phyloP scores from a whole-genome alignment of 2,113 vertebrate species.

The Ranitomeya imitator region DNA sequence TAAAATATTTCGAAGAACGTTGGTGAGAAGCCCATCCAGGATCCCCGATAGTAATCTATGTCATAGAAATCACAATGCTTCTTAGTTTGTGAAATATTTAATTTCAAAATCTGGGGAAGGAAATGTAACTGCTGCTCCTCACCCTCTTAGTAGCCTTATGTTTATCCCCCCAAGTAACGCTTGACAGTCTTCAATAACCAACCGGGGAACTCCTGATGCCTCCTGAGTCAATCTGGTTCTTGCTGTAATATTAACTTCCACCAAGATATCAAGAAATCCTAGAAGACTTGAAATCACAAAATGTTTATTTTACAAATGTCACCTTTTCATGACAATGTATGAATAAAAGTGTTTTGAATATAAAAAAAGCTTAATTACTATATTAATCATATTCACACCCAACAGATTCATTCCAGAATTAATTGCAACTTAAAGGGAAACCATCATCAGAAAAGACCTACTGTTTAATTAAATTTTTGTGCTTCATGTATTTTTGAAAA shows the following conservation, averaged over 20 bases:
- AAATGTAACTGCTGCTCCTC: constrained; percentile 25
- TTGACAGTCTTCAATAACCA: constrained; percentile 66
- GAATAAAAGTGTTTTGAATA: background rate
- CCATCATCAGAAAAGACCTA: background rate
- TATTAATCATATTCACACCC: too few species aligned
- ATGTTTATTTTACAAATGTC: too few species aligned
- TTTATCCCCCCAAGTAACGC: constrained; percentile 66
- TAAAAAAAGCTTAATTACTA: background rate
- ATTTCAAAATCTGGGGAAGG: background rate
- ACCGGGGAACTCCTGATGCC: constrained; percentile 56
- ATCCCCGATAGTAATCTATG: constrained; percentile 72
- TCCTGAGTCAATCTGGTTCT: constrained; percentile 70
- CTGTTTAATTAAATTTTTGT: too few species aligned
- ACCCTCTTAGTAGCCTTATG: constrained; percentile 67
- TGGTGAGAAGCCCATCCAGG: constrained; percentile 72
- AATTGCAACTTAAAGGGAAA: background rate
- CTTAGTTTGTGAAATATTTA: background rate
- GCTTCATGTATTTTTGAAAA: too few species aligned
- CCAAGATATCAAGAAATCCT: constrained; percentile 64
- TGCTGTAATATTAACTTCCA: constrained; percentile 70
- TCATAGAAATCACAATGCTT: constrained; percentile 48
- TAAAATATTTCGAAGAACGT: constrained; percentile 69
- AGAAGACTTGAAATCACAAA: constrained; percentile 62
- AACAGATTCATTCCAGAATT: background rate
- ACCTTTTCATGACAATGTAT: too few species aligned